Evolutionary conservation across 2,888 invertebrate genomes (phyloP).

Genomic region (Zaprionus bogoriensis): DNA sequence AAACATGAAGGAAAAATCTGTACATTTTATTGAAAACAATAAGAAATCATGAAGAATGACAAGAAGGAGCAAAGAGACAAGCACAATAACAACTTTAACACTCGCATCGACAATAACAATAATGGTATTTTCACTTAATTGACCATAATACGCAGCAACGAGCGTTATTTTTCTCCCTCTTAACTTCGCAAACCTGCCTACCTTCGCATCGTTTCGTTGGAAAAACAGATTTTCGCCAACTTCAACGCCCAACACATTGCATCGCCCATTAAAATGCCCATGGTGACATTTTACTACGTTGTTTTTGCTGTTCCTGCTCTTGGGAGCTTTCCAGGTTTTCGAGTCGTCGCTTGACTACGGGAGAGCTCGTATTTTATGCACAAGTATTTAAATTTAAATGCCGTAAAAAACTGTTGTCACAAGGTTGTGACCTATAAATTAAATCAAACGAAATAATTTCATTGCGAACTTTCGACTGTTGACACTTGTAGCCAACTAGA

Average conservation of each 20-base stretch:
- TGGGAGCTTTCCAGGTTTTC: constrained; percentile 12
- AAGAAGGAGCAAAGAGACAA: constrained; percentile 30
- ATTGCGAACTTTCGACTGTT: constrained; percentile 45
- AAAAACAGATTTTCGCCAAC: constrained; percentile 35
- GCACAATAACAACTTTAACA: constrained; percentile 27
- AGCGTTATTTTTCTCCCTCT: background rate
- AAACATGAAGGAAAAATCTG: background rate
- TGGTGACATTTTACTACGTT: constrained; percentile 57
- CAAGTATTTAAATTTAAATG: constrained; percentile 57
- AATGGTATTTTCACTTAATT: constrained; percentile 78
- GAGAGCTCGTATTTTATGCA: constrained; percentile 41
- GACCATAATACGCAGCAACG: constrained; percentile 73
- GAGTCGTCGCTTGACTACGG: constrained; percentile 1
- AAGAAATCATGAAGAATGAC: constrained; percentile 25
- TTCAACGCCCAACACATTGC: constrained; percentile 55
- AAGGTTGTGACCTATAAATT: constrained; percentile 48
- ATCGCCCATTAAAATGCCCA: constrained; percentile 63
- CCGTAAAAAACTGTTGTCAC: constrained; percentile 27
- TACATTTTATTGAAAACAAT: constrained; percentile 11
- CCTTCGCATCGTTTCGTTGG: background rate
- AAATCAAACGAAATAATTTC: constrained; percentile 60
- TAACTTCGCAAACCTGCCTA: background rate
- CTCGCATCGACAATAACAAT: constrained; percentile 55
- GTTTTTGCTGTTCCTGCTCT: constrained; percentile 26
- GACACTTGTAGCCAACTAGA: constrained; percentile 24